Conservation (phyloP, 1,140 invertebrate genomes). For the Stratiolaelaps scimitus region DNA sequence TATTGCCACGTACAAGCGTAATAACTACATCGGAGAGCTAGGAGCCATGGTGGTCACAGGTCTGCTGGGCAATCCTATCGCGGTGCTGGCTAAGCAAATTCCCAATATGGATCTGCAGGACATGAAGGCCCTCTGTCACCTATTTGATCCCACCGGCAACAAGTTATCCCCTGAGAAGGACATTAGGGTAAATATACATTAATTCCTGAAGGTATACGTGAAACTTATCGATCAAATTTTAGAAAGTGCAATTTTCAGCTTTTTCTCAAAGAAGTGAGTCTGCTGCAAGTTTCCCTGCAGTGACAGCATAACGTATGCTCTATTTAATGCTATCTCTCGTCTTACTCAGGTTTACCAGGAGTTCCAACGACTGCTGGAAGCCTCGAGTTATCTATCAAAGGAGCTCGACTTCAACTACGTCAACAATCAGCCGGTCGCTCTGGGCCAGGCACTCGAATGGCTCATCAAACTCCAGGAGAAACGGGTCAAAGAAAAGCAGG, state of each 20-base stretch:
- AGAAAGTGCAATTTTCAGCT: no score
- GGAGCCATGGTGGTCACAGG: constrained; percentile 57
- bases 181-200: neutral
- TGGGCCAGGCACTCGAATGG: constrained; percentile 93
- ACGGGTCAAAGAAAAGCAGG: constrained; percentile 77
- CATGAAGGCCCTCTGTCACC: neutral
- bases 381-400: constrained; percentile 89
- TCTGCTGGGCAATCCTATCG: constrained; percentile 84
- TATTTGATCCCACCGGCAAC: constrained; percentile 20
- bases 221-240: neutral
- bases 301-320: neutral
- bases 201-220: neutral
- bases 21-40: constrained; percentile 84
- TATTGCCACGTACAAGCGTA: constrained; percentile 89
- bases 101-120: constrained; percentile 68
- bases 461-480: constrained; percentile 93
- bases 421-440: constrained; percentile 60
- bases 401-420: constrained; percentile 88
- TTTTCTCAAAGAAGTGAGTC: no score
- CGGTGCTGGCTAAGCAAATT: constrained; percentile 86
- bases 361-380: constrained; percentile 88
- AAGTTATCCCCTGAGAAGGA: constrained; percentile 4
- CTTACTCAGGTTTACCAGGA: constrained; percentile 64
- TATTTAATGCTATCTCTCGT: neutral
- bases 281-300: no score